Percentiles rank a stretch among this genome's conserved stretches.
These are phyloP conservation scores for Drosophila ezoana DNA, from an alignment of 2,888 invertebrate genomes.

Conservation along the genomic window DNA sequence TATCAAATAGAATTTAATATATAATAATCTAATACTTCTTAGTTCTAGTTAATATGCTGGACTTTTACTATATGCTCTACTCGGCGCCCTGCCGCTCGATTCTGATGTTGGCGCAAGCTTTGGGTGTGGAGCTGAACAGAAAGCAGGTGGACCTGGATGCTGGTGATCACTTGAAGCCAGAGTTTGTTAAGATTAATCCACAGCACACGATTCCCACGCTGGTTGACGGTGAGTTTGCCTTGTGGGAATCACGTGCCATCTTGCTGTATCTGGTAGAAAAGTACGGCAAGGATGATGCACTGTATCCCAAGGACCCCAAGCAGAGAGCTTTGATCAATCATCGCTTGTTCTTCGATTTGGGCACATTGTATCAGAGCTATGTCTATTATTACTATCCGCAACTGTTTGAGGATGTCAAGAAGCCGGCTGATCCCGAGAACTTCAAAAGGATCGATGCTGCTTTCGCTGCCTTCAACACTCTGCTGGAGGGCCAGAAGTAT, in stretches of 20 bases:
- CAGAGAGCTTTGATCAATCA: conserved; percentile 91
- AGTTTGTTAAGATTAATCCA: conserved; percentile 91
- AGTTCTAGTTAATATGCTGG: conserved; percentile 36
- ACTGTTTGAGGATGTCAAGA: conserved; percentile 86
- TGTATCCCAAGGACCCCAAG: conserved; percentile 91
- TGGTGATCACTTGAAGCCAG: conserved; percentile 89
- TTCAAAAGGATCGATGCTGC: conserved; percentile 88
- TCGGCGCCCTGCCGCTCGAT: conserved; percentile 89
- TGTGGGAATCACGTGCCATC: conserved; percentile 94
- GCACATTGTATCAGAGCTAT: conserved; percentile 90
- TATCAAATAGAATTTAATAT: not conserved
- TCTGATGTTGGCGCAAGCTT: conserved; percentile 87
- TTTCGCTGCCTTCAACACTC: conserved; percentile 88
- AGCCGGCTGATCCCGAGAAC: conserved; percentile 88
- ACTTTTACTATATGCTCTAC: conserved; percentile 53
- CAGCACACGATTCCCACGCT: conserved; percentile 93
- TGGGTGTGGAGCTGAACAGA: conserved; percentile 88
- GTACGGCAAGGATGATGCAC: conserved; percentile 90
- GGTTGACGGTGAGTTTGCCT: conserved; percentile 91
- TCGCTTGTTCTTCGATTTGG: conserved; percentile 91
- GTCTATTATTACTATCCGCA: conserved; percentile 89
- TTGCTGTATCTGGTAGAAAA: conserved; percentile 91
- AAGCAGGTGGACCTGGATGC: conserved; percentile 87
- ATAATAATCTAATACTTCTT: too few relatives aligned
- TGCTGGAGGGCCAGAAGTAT: conserved; percentile 89